These are phyloP conservation scores for Melinaea menophilus DNA, from an alignment of 2,888 invertebrate genomes.

Conservation along the genomic window DNA sequence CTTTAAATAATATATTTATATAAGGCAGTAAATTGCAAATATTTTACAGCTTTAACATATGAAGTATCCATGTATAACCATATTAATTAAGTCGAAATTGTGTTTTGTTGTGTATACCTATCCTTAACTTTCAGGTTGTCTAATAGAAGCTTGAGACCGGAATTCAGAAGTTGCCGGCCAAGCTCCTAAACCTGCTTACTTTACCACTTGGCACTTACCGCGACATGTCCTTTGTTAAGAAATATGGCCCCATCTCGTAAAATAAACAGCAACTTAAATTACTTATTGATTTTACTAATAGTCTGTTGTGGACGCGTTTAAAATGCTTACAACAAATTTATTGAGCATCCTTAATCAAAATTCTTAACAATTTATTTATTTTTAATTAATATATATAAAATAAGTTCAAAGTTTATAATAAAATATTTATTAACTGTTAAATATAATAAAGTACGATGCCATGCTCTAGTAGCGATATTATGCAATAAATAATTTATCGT, in stretches of 20 bases:
- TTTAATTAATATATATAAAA: no score
- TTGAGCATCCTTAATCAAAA: no score
- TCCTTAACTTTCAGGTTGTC: slow-evolving; percentile 31
- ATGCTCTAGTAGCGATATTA: not conserved
- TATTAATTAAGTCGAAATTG: slow-evolving; percentile 31
- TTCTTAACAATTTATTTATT: no score
- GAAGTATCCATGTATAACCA: slow-evolving; percentile 18
- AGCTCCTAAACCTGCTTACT: slow-evolving; percentile 46
- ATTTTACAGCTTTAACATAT: slow-evolving; percentile 7
- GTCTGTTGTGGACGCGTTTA: not conserved
- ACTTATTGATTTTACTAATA: slow-evolving; percentile 14
- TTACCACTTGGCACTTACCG: slow-evolving; percentile 42
- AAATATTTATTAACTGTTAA: not conserved
- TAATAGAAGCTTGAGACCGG: slow-evolving; percentile 33
- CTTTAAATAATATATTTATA: not conserved
- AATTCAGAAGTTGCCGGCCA: slow-evolving; percentile 44
- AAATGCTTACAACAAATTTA: no score
- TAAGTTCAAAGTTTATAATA: no score
- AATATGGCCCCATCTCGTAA: slow-evolving; percentile 31
- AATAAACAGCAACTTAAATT: slow-evolving; percentile 23
- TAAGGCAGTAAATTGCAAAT: slow-evolving; percentile 4
- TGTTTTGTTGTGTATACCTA: slow-evolving; percentile 27
- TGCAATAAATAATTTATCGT: not conserved
- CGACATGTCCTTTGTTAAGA: slow-evolving; percentile 35
- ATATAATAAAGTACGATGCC: not conserved